Evolutionary conservation across 1,140 invertebrate genomes (phyloP).

Genomic region (Scylla paramamosain): DNA sequence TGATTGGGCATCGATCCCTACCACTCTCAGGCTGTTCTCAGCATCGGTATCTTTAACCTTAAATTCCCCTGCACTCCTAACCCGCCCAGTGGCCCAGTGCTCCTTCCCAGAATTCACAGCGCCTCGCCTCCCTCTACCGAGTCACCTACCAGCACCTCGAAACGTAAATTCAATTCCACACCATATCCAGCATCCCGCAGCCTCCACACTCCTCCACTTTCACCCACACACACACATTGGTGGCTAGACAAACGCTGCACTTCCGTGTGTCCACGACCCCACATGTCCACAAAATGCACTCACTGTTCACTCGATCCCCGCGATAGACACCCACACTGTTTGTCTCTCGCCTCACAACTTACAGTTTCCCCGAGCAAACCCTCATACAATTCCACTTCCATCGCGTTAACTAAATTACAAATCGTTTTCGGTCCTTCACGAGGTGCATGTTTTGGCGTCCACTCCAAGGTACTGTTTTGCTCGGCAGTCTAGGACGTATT

Average conservation of each 20-base stretch:
- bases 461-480: too few species aligned
- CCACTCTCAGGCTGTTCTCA: neutral
- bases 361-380: neutral
- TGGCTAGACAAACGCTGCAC: neutral
- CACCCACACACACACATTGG: neutral
- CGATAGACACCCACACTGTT: slow-evolving; percentile 10
- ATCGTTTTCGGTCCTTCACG: neutral
- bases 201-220: neutral
- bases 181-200: slow-evolving; percentile 9
- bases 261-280: neutral
- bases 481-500: too few species aligned
- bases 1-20: neutral
- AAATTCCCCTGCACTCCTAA: neutral
- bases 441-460: neutral
- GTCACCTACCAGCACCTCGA: neutral
- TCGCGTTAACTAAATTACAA: neutral
- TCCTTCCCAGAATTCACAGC: slow-evolving; percentile 6
- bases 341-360: slow-evolving; percentile 11
- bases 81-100: neutral
- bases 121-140: neutral
- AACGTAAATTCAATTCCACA: slow-evolving; percentile 7
- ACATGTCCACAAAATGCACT: slow-evolving; percentile 36
- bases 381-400: neutral
- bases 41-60: neutral
- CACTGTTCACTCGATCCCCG: slow-evolving; percentile 22